Percentiles rank a stretch among this genome's conserved stretches.
phyloP scores from a whole-genome alignment of 2,113 vertebrate genomes.

The Pithys albifrons region DNA sequence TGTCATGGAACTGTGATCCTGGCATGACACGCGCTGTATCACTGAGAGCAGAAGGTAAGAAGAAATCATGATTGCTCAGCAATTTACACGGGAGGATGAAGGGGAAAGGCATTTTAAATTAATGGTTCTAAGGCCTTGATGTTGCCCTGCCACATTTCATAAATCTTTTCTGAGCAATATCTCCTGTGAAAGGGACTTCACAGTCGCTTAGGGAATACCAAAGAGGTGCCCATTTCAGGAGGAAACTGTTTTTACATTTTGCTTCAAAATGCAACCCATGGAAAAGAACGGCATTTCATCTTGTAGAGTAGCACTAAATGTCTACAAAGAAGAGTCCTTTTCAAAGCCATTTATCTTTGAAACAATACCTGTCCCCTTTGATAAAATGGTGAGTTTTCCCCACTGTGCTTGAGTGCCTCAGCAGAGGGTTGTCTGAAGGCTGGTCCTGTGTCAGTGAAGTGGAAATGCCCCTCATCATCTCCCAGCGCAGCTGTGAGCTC shows the following conservation, averaged over 20 bases:
- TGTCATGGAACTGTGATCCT: constrained; percentile 71
- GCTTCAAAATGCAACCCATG: constrained; percentile 1
- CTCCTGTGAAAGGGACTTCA: constrained; percentile 45
- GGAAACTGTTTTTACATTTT: constrained; percentile 43
- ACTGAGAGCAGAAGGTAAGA: constrained; percentile 69
- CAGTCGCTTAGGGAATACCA: constrained; percentile 48
- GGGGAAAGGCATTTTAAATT: constrained; percentile 72
- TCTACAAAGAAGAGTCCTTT: constrained; percentile 9
- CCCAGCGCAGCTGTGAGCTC: not conserved
- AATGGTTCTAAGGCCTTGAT: constrained; percentile 70
- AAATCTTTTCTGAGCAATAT: constrained; percentile 63
- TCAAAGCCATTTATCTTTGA: not conserved
- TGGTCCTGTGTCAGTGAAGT: not conserved
- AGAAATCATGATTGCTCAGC: constrained; percentile 75
- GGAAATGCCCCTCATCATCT: not conserved
- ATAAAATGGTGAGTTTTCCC: not conserved
- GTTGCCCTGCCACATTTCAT: constrained; percentile 68
- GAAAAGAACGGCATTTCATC: not conserved
- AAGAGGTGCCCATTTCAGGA: constrained; percentile 46
- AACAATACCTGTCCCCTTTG: not conserved
- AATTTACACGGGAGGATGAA: constrained; percentile 63
- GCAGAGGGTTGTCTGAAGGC: not conserved
- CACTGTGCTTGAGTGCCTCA: rapidly evolving
- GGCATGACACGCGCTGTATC: constrained; percentile 64
- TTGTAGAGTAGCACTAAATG: constrained; percentile 31